Conservation (phyloP, 2,113 vertebrate genomes). For the Mirounga angustirostris region DNA sequence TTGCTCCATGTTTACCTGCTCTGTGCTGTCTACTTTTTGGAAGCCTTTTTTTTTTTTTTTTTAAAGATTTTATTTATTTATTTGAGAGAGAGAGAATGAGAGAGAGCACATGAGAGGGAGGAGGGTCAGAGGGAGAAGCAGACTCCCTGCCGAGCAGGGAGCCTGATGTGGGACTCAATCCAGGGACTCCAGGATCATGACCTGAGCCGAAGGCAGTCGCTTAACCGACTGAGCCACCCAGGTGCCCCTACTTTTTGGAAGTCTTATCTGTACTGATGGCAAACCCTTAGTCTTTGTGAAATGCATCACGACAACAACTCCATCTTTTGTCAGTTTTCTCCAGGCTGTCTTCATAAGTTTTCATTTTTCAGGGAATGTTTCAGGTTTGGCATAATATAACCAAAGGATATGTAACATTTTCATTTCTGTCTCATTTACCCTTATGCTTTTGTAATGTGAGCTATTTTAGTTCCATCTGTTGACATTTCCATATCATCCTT, state of each 20-base stretch:
- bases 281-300: conserved; percentile 12
- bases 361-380: conserved; percentile 22
- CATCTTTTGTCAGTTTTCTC: conserved; percentile 12
- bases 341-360: background rate
- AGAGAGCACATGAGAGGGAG: too few relatives aligned
- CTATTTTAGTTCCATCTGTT: background rate
- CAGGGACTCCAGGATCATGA: too few relatives aligned
- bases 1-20: background rate
- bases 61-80: too few relatives aligned
- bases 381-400: background rate
- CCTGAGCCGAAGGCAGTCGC: too few relatives aligned
- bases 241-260: background rate
- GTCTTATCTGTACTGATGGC: background rate
- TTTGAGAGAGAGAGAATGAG: too few relatives aligned
- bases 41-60: background rate
- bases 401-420: background rate
- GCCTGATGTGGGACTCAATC: too few relatives aligned
- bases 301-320: background rate
- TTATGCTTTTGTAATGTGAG: background rate
- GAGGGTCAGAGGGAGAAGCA: too few relatives aligned
- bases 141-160: too few relatives aligned
- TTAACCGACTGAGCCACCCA: too few relatives aligned
- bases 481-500: conserved; percentile 4
- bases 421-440: background rate
- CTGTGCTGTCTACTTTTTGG: background rate